Evolutionary conservation across 2,888 invertebrate genomes (phyloP).

Genomic region (Calameuta idolon): DNA sequence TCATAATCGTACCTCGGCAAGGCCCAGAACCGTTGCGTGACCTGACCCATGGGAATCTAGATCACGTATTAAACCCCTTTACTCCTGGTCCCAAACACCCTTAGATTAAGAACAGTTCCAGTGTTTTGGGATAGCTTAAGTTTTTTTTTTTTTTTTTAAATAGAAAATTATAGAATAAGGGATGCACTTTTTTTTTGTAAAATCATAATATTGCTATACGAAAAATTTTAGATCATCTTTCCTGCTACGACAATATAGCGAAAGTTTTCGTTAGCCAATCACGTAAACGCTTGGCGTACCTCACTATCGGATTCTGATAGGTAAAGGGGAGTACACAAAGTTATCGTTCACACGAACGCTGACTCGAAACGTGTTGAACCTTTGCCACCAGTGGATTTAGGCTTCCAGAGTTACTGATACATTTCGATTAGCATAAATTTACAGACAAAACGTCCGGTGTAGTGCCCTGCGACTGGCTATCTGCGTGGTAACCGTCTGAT

Average conservation of each 20-base stretch:
- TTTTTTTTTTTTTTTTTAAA: not conserved
- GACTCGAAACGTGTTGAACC: constrained; percentile 27
- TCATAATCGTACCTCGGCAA: constrained; percentile 1
- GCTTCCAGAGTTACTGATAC: constrained; percentile 60
- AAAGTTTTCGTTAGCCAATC: not conserved
- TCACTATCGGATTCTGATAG: not conserved
- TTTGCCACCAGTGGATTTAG: constrained; percentile 44
- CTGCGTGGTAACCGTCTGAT: constrained; percentile 60
- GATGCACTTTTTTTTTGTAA: not conserved
- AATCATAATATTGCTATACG: not conserved
- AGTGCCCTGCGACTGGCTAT: constrained; percentile 51
- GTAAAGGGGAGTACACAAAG: not conserved
- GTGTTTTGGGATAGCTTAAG: not conserved
- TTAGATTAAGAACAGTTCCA: not conserved
- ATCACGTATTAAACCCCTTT: constrained; percentile 9
- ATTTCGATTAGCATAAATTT: constrained; percentile 66
- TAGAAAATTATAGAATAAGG: not conserved
- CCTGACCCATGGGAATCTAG: constrained; percentile 19
- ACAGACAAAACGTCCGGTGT: constrained; percentile 63
- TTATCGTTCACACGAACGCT: not conserved
- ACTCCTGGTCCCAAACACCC: not conserved
- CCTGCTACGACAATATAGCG: not conserved
- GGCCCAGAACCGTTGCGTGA: not conserved
- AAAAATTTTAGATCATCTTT: not conserved
- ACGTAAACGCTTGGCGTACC: not conserved